Conservation (phyloP, 2,888 invertebrate genomes). For the Lutraria lutraria region DNA sequence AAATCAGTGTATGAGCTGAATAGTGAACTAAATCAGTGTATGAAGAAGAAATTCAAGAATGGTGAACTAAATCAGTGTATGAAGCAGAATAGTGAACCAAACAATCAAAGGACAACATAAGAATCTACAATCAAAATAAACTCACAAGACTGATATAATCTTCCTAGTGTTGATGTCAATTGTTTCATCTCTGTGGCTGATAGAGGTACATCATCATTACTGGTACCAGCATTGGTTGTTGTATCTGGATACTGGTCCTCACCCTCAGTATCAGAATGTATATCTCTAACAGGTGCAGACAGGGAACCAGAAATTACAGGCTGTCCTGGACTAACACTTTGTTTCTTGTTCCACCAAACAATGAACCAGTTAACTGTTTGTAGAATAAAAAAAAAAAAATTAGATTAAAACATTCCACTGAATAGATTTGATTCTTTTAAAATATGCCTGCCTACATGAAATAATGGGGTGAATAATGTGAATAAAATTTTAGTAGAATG, state of each 20-base stretch:
- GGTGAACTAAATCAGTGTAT: too few relatives aligned
- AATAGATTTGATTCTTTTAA: too few relatives aligned
- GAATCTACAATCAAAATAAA: neutral
- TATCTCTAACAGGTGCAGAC: conserved; percentile 36
- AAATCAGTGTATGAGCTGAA: too few relatives aligned
- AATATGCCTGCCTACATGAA: too few relatives aligned
- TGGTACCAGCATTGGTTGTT: conserved; percentile 45
- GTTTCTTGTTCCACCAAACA: conserved; percentile 60
- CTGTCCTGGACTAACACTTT: neutral
- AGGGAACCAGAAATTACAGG: conserved; percentile 54
- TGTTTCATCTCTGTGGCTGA: conserved; percentile 68
- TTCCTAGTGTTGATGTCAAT: conserved; percentile 66
- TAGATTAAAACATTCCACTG: neutral
- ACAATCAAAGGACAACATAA: too few relatives aligned
- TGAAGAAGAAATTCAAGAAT: too few relatives aligned
- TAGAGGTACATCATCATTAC: conserved; percentile 41
- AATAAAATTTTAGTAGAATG: too few relatives aligned
- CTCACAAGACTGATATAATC: conserved; percentile 73
- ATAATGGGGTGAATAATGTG: too few relatives aligned
- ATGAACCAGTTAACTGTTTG: conserved; percentile 65
- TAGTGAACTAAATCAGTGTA: too few relatives aligned
- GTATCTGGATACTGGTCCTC: conserved; percentile 59
- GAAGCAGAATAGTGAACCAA: too few relatives aligned
- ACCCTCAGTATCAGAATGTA: conserved; percentile 42
- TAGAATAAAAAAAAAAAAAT: neutral